Conservation (phyloP, 2,888 invertebrate species). For the Tetanocera ferruginea region DNA sequence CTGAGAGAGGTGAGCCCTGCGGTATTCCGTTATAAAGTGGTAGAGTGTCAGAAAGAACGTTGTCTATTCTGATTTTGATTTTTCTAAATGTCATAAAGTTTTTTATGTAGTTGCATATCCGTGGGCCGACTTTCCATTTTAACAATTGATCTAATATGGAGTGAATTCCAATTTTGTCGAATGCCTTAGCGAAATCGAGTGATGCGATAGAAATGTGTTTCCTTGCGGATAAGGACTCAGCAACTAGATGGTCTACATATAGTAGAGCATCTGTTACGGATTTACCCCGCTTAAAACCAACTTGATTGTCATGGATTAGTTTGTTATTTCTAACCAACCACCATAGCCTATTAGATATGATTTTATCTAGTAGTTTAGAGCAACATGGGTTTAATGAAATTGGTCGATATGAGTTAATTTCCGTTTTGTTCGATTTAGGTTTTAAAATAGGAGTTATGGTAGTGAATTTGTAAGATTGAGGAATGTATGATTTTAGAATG, state of each 20-base stretch:
- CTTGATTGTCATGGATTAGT: slow-evolving; percentile 30
- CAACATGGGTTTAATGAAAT: too few species aligned
- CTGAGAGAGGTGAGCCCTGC: slow-evolving; percentile 39
- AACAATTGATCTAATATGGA: neutral
- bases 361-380: too few species aligned
- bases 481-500: slow-evolving; percentile 20
- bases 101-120: too few species aligned
- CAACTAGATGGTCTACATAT: slow-evolving; percentile 27
- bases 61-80: too few species aligned
- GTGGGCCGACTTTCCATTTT: slow-evolving; percentile 23
- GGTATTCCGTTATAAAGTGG: too few species aligned
- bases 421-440: too few species aligned
- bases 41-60: too few species aligned
- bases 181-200: slow-evolving; percentile 32
- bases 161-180: slow-evolving; percentile 34
- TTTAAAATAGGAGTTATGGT: slow-evolving; percentile 24
- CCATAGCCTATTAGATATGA: too few species aligned
- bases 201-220: slow-evolving; percentile 31
- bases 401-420: too few species aligned
- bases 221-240: neutral
- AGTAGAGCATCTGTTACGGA: slow-evolving; percentile 36
- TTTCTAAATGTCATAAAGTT: too few species aligned
- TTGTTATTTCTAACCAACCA: slow-evolving; percentile 29
- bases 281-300: slow-evolving; percentile 37
- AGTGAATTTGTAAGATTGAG: slow-evolving; percentile 32